Base-by-base conservation (phyloP, 23 tunicate species). In the Corella eumyota region DNA sequence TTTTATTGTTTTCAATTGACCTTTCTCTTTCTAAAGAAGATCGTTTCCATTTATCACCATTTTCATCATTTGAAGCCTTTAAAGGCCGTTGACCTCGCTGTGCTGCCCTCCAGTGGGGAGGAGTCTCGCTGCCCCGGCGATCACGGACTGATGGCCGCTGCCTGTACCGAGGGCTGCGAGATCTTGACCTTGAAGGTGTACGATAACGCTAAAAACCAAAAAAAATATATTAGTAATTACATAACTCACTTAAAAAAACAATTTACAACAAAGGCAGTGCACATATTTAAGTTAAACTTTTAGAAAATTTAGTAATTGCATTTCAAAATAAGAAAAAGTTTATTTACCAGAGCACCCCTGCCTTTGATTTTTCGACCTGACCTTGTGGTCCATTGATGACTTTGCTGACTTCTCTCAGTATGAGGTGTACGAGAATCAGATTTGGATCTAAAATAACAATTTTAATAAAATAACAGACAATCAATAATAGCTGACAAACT, bases 51-150 rank as follows among this genome's bases (percentile, higher is more conserved):
- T 62, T 50, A 17, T 67, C 67, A 22, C 56, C 44, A 11, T 58
- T 25, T 9, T 61, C 68, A 36, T 58, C 81, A 30, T 66, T 36
- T 23, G 54, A 45, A 2, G 66, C 37, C 15, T 51, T 33, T 19
- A 74, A 35, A 34, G 85, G 71, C 2, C 65, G 77, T 31, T 78
- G 79, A 15, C 79, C 95, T 34, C 88, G 62, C 69, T 88, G 78
- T 24, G 96, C 99, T 58, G 73, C 95, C 30, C 99, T 74, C 99
- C 95, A 85, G 58, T 84, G 99, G 32, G 99, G 99, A 13, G 99
- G 99, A 44, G 99, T 93, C 27, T 78, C 88, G 40, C 96, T 88
- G 26, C 74, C 88, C 1, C 57, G 68, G 2, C 96, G 81, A 34
- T 77, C 68, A 22, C 36, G 62, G 1, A 74, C 67, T 26, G 56